phyloP scores from a whole-genome alignment of 2,888 invertebrate species.

The Danaus chrysippus region DNA sequence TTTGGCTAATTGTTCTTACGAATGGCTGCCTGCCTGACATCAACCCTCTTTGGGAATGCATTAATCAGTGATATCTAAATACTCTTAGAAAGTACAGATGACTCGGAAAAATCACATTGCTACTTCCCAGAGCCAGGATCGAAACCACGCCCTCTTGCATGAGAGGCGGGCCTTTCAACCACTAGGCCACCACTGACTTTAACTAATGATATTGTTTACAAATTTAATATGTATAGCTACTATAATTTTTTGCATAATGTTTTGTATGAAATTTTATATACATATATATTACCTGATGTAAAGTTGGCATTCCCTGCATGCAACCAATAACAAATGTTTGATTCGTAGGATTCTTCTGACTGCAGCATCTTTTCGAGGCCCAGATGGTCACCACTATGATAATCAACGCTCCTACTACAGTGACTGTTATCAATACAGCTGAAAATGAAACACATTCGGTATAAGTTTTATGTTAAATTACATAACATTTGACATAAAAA shows the following conservation, averaged over 20 bases:
- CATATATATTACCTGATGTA: conserved; percentile 58
- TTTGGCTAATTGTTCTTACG: too few species aligned
- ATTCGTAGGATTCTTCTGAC: conserved; percentile 41
- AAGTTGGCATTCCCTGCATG: conserved; percentile 69
- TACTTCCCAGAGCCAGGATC: too few species aligned
- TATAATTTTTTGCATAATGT: not conserved
- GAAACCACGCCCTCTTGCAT: too few species aligned
- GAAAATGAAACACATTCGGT: conserved; percentile 40
- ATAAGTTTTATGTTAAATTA: too few species aligned
- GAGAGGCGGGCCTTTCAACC: too few species aligned
- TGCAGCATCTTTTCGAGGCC: conserved; percentile 69
- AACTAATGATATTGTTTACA: not conserved
- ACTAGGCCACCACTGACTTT: too few species aligned
- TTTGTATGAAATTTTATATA: not conserved
- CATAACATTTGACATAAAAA: too few species aligned
- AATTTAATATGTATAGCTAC: not conserved
- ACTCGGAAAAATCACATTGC: too few species aligned
- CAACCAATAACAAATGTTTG: conserved; percentile 68
- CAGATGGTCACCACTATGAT: conserved; percentile 86
- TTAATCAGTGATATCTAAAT: too few species aligned
- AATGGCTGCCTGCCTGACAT: too few species aligned
- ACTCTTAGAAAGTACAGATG: too few species aligned
- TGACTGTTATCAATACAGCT: conserved; percentile 90
- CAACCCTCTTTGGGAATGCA: too few species aligned
- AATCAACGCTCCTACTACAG: conserved; percentile 86